A percentile compares a stretch with the other conserved stretches of the same genome.
Evolutionary conservation across 2,888 invertebrate species (phyloP).

Genomic region (Yponomeuta plumbellus): DNA sequence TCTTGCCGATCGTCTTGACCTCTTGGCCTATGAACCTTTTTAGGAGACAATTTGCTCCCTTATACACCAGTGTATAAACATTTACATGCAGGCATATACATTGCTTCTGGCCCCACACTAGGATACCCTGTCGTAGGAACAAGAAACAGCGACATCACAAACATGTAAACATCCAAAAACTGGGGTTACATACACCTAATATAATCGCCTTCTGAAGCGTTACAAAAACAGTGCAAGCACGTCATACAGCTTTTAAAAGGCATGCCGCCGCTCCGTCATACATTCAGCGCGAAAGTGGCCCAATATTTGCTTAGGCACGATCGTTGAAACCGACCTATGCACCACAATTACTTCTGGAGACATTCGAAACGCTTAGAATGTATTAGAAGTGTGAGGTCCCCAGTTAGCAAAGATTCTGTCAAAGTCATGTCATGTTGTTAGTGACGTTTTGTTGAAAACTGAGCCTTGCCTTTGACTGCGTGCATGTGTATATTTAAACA

Average conservation of each 20-base stretch:
- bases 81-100: no score
- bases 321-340: background rate
- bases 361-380: background rate
- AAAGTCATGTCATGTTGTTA: background rate
- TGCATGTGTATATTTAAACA: background rate
- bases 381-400: background rate
- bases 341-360: background rate
- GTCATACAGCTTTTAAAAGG: background rate
- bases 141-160: no score
- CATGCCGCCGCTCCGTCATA: background rate
- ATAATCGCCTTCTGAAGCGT: no score
- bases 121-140: no score
- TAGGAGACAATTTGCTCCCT: no score
- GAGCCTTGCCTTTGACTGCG: background rate
- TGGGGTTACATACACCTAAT: no score
- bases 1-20: no score
- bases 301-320: slow-evolving; percentile 55
- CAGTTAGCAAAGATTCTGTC: background rate
- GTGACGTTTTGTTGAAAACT: background rate
- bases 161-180: no score
- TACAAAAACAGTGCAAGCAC: background rate
- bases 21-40: no score
- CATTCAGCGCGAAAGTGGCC: slow-evolving; percentile 36
- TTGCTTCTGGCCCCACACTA: no score
- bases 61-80: no score